These are phyloP conservation scores for Psophia crepitans DNA, from an alignment of 2,113 vertebrate species.

Conservation along the genomic window DNA sequence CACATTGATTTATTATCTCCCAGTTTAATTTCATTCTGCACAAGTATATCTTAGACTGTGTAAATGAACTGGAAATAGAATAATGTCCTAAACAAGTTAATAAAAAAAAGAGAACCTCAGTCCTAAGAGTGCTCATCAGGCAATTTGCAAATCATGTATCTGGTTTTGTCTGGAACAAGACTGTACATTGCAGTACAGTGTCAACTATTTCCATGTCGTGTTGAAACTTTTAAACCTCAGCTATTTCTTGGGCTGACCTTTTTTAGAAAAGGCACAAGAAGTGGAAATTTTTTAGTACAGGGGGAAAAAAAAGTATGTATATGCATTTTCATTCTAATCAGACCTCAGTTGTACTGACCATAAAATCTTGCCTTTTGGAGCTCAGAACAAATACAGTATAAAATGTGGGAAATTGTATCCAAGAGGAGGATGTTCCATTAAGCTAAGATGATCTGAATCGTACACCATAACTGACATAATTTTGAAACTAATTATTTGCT, in stretches of 20 bases:
- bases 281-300: not conserved
- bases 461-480: not conserved
- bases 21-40: not conserved
- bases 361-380: not conserved
- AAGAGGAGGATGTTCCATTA: not conserved
- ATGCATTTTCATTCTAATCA: not conserved
- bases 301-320: not conserved
- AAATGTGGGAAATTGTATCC: not conserved
- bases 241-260: not conserved
- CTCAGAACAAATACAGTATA: not conserved
- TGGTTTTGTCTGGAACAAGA: slow-evolving; percentile 28
- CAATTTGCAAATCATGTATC: slow-evolving; percentile 20
- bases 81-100: not conserved
- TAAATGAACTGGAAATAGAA: not conserved
- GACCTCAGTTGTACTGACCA: not conserved
- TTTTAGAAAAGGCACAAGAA: not conserved
- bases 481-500: not conserved
- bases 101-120: not conserved
- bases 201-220: not conserved
- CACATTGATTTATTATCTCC: not conserved
- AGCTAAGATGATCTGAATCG: not conserved
- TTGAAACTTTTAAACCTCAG: slow-evolving; percentile 12
- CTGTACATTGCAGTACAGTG: not conserved
- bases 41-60: not conserved
- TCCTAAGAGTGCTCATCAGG: not conserved